Evolutionary conservation across 2,113 vertebrate genomes (phyloP), one percentile per base, ranked within the genome.

Genomic region (Raja brachyura): DNA sequence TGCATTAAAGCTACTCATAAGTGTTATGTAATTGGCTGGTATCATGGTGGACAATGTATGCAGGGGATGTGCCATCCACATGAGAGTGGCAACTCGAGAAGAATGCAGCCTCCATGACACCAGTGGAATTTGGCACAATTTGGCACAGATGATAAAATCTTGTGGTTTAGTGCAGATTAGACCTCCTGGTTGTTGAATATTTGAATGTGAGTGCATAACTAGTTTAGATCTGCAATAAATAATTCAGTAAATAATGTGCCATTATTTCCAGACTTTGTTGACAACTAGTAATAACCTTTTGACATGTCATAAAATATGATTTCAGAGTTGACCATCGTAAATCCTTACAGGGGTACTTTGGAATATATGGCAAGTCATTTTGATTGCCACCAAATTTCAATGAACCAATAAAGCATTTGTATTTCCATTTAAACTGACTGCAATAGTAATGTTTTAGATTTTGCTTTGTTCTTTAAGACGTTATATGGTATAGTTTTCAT

Each of bases 401-500:
- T 61, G 14, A 31, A 9, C 4, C 54, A 59, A 54, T 85, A 28
- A 61, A 83, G 22, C 56, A 9, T 59, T 59, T 85, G 25, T 85
- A 59, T 59, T 59, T 85, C 81, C 54, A 61, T 85, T 85, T 85
- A 85, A 85, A 59, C 54, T 85, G 81, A 85, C 13, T 13, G 81
- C 31, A 77, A 77, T 33, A 61, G n/a, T 63, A 88, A 13, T 86
- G n/a, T n/a, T 88, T 28, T 61, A 0, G 28, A 66, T 33, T 31
- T 88, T 88, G 59, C 59, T 18, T 73, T 88, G n/a, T 5, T 61
- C 59, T 63, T 86, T 86, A 59, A 28, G 56, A 63, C 33, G 28
- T 88, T 56, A 66, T 66, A 25, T 77, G n/a, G 5, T 88, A 88
- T 88, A 88, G 39, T 88, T 88, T 66, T 88, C 63, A 59, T 88